phyloP scores from a whole-genome alignment of 1,140 invertebrate genomes.

The Drosophila rhopaloa region DNA sequence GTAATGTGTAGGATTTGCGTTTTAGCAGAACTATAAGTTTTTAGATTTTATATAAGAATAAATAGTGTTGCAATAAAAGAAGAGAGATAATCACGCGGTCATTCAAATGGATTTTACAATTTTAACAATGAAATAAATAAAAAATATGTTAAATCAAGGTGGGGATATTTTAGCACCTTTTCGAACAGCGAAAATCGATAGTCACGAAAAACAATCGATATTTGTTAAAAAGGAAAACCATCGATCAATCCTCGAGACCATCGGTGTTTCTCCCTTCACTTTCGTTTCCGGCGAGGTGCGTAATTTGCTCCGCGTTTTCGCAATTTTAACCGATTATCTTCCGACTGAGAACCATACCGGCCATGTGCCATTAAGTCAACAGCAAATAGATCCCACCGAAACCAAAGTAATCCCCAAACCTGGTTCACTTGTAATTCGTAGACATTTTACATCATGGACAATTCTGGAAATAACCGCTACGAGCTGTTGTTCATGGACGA shows the following conservation, averaged over 20 bases:
- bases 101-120: too few species aligned
- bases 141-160: too few species aligned
- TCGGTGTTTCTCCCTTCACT: conserved; percentile 31
- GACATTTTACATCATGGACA: conserved; percentile 89
- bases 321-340: conserved; percentile 30
- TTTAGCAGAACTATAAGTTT: too few species aligned
- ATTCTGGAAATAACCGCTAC: conserved; percentile 96
- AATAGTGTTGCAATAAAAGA: too few species aligned
- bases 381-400: conserved; percentile 17
- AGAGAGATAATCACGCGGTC: too few species aligned
- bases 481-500: conserved; percentile 94
- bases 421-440: conserved; percentile 31
- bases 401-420: conserved; percentile 25
- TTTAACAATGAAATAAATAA: too few species aligned
- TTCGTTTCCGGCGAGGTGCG: conserved; percentile 38
- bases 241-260: neutral
- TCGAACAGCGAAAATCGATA: conserved; percentile 2
- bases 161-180: neutral
- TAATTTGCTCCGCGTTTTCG: conserved; percentile 45
- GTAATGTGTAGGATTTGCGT: too few species aligned
- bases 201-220: neutral
- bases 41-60: too few species aligned
- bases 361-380: conserved; percentile 26
- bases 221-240: neutral
- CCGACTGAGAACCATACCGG: conserved; percentile 5